These are phyloP conservation scores for Didymodactylos carnosus DNA, from an alignment of 2,888 invertebrate genomes.

Conservation along the genomic window DNA sequence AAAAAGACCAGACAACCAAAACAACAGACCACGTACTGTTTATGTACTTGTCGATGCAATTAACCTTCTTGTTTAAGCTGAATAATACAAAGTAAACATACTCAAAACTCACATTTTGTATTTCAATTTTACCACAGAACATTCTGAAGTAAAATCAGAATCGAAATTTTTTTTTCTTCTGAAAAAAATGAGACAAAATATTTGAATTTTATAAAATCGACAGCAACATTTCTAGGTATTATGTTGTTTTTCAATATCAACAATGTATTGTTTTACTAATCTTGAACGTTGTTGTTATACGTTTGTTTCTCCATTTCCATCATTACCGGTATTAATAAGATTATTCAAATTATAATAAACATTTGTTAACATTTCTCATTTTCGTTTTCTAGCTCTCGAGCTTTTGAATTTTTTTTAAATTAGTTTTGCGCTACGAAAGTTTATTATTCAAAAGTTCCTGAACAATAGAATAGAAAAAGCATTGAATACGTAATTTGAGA, in stretches of 20 bases:
- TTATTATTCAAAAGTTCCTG: background rate
- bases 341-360: background rate
- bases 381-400: background rate
- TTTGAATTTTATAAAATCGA: background rate
- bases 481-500: background rate
- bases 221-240: background rate
- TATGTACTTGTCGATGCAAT: constrained; percentile 30
- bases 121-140: constrained; percentile 28
- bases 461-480: background rate
- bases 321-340: background rate
- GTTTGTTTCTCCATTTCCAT: constrained; percentile 25
- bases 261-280: constrained; percentile 66
- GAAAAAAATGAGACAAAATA: background rate
- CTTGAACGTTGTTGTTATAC: constrained; percentile 66
- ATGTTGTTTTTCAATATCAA: constrained; percentile 57
- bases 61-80: constrained; percentile 59
- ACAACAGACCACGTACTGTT: background rate
- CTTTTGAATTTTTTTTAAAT: too few relatives aligned
- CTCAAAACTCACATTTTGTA: constrained; percentile 34
- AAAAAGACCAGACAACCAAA: background rate
- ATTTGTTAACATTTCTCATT: background rate
- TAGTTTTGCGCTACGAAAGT: too few relatives aligned
- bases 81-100: background rate
- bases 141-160: background rate
- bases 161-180: constrained; percentile 23